phyloP scores from a whole-genome alignment of 2,113 vertebrate species.

The Pluvianellus socialis region DNA sequence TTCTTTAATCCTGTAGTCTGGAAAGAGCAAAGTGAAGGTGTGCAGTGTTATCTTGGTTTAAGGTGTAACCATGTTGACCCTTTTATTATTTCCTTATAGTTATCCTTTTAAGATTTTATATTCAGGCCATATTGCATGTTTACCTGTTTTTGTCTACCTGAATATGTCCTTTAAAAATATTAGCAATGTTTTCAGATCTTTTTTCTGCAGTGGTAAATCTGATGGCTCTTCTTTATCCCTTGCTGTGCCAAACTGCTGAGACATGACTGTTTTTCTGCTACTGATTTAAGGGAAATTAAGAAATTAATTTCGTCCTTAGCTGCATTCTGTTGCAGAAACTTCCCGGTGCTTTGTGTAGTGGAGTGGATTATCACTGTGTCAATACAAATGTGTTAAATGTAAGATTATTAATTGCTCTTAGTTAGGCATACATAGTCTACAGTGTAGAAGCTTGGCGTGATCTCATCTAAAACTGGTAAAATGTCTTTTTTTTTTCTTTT shows the following conservation, averaged over 20 bases:
- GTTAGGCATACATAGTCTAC: not conserved
- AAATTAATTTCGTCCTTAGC: not conserved
- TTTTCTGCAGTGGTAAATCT: not conserved
- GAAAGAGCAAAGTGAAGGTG: not conserved
- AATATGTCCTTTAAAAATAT: not conserved
- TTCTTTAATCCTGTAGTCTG: not conserved
- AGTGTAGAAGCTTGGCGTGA: not conserved
- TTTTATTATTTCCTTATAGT: not conserved
- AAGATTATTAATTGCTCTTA: not conserved
- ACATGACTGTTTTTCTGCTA: not conserved
- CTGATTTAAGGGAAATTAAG: not conserved
- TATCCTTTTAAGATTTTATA: not conserved
- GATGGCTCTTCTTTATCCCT: not conserved
- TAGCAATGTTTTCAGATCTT: not conserved
- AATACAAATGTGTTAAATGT: not conserved
- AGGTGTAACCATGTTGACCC: not conserved
- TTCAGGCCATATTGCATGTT: not conserved
- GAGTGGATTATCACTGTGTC: not conserved
- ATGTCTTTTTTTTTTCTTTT: not conserved
- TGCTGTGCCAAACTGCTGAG: not conserved
- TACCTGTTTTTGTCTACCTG: not conserved
- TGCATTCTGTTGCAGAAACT: not conserved
- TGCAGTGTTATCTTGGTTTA: not conserved
- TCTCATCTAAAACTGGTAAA: not conserved
- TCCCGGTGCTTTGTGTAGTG: not conserved